These are phyloP conservation scores for Silurus glanis DNA, from an alignment of 2,113 vertebrate genomes.

Conservation along the genomic window DNA sequence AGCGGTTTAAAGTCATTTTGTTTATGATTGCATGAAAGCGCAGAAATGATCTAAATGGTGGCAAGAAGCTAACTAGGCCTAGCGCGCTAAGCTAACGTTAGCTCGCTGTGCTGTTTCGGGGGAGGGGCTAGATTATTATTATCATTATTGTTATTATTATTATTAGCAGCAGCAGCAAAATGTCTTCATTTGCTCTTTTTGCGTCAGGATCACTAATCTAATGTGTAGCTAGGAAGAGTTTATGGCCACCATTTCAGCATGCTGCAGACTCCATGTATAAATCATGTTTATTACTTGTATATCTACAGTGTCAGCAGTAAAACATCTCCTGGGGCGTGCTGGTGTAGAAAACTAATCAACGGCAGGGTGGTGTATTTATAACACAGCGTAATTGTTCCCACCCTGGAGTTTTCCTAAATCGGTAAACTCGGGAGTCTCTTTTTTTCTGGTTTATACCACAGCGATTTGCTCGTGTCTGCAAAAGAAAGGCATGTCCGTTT, in stretches of 20 bases:
- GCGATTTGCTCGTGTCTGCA: neutral
- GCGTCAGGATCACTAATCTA: neutral
- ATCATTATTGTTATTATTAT: neutral
- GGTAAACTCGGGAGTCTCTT: neutral
- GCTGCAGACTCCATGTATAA: neutral
- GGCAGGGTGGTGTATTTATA: neutral
- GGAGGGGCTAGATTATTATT: neutral
- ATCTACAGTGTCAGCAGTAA: neutral
- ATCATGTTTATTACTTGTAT: neutral
- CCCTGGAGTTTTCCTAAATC: neutral
- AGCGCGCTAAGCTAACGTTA: slow-evolving; percentile 31
- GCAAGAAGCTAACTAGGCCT: neutral
- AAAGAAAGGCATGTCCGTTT: neutral
- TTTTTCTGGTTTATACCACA: neutral
- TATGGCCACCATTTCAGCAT: neutral
- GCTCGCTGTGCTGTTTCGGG: neutral
- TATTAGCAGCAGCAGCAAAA: no score
- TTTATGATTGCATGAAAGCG: neutral
- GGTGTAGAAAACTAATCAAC: neutral
- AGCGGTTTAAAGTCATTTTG: neutral
- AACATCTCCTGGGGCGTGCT: neutral
- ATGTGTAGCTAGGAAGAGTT: neutral
- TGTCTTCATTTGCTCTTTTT: neutral
- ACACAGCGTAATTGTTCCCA: neutral
- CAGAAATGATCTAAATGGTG: neutral